Conservation (phyloP, 2,797 vertebrate genomes). For the Pristis pectinata region DNA sequence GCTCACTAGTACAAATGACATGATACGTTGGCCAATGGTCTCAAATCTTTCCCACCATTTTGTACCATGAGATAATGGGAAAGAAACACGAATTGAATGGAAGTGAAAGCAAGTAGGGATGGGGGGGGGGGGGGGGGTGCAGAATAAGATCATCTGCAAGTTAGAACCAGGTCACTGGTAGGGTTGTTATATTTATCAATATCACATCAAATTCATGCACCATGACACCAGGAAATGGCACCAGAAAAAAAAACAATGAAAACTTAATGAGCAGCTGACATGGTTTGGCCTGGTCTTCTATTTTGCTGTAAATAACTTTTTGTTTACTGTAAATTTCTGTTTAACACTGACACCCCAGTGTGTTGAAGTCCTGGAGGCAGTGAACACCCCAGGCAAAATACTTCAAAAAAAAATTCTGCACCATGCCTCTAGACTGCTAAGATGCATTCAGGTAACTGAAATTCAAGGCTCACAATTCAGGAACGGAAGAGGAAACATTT, state of each 20-base stretch:
- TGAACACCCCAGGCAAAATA: no score
- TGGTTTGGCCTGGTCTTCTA: not conserved
- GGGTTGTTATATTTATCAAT: not conserved
- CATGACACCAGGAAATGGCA: not conserved
- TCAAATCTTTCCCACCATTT: not conserved
- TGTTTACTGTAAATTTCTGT: slow-evolving; percentile 23
- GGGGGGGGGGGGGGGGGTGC: no score
- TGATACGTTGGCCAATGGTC: no score
- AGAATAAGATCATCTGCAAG: not conserved
- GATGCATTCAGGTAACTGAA: no score
- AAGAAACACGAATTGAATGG: not conserved
- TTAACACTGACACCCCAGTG: not conserved
- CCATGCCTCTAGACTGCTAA: no score
- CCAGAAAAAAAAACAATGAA: not conserved
- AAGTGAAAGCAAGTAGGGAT: not conserved
- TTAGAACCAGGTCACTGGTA: not conserved
- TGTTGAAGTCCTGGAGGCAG: not conserved
- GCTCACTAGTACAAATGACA: no score
- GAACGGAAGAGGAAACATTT: no score
- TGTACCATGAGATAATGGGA: not conserved
- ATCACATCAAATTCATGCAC: not conserved
- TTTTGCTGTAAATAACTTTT: slow-evolving; percentile 2
- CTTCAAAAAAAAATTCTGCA: no score
- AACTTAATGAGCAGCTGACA: not conserved
- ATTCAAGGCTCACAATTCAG: no score